Conservation (phyloP, 1,140 invertebrate species). For the Calliphora vicina region DNA sequence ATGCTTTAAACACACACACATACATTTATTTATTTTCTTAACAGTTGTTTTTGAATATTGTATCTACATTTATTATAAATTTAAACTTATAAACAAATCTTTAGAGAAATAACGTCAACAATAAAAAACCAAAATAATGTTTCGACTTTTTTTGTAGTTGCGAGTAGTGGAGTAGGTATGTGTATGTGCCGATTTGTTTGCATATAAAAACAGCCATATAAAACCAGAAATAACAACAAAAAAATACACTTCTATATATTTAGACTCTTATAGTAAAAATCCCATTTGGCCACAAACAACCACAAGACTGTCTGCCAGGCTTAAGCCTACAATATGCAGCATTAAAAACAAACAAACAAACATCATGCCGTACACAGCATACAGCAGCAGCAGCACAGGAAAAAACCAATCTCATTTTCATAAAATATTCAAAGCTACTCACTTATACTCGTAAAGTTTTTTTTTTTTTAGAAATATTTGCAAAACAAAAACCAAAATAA, state of each 20-base stretch:
- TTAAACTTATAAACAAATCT: constrained; percentile 26
- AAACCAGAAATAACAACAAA: too few species aligned
- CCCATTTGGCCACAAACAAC: background rate
- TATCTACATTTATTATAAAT: constrained; percentile 13
- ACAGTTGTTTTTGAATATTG: background rate
- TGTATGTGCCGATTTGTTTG: background rate
- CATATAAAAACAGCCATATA: background rate
- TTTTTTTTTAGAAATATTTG: background rate
- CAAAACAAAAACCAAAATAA: too few species aligned
- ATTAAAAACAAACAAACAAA: too few species aligned
- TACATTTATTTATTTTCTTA: background rate
- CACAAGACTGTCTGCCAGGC: background rate
- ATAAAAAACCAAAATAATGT: constrained; percentile 24
- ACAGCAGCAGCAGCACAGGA: background rate
- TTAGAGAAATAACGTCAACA: constrained; percentile 33
- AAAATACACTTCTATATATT: too few species aligned
- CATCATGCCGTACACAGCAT: too few species aligned
- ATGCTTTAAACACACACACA: too few species aligned
- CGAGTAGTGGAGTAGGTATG: too few species aligned
- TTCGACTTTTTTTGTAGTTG: background rate
- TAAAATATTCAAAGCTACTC: constrained; percentile 41
- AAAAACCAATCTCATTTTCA: constrained; percentile 42
- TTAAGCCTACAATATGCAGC: background rate
- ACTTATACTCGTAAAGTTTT: constrained; percentile 29
- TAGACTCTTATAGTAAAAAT: too few species aligned